phyloP scores from a whole-genome alignment of 2,888 invertebrate species.

The Acheta domesticus region DNA sequence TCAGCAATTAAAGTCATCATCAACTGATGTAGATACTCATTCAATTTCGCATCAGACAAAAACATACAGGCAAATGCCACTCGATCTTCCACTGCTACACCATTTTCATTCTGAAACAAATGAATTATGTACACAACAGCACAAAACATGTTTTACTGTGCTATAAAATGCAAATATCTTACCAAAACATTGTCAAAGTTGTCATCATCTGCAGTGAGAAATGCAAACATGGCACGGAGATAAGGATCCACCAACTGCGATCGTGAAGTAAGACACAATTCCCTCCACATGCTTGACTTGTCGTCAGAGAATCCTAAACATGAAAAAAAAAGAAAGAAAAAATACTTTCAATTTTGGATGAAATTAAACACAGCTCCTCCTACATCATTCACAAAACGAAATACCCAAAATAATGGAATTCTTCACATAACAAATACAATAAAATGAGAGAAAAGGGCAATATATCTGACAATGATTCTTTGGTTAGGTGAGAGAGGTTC shows the following conservation, averaged over 20 bases:
- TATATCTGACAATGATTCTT: no score
- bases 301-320: constrained; percentile 73
- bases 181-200: constrained; percentile 75
- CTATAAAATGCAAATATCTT: constrained; percentile 43
- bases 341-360: neutral
- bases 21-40: constrained; percentile 72
- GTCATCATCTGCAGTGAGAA: constrained; percentile 76
- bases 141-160: neutral
- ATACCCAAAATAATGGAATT: neutral
- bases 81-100: constrained; percentile 80
- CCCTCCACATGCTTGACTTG: constrained; percentile 73
- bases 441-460: no score
- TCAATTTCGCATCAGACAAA: constrained; percentile 73
- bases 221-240: constrained; percentile 84
- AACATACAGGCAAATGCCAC: constrained; percentile 89
- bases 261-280: constrained; percentile 68
- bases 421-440: neutral
- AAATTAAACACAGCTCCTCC: constrained; percentile 19
- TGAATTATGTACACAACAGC: neutral
- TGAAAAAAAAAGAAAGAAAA: neutral
- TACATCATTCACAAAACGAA: neutral
- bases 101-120: constrained; percentile 67
- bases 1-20: constrained; percentile 66
- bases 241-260: constrained; percentile 83
- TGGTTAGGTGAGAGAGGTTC: no score